phyloP scores from a whole-genome alignment of 2,113 vertebrate genomes.

The Potamarius usumacintae region DNA sequence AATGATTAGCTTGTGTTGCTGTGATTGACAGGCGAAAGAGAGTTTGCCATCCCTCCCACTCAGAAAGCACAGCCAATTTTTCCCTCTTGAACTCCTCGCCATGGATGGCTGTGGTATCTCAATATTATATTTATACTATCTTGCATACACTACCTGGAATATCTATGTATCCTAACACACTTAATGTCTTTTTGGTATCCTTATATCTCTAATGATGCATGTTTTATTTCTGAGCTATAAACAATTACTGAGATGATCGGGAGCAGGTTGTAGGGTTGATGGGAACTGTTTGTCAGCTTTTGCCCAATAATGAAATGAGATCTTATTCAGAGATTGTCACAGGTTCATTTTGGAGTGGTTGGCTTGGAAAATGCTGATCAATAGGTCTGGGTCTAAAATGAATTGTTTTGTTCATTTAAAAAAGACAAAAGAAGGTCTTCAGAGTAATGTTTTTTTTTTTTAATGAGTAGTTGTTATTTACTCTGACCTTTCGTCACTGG shows the following conservation, averaged over 20 bases:
- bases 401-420: neutral
- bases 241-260: neutral
- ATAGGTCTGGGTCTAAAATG: neutral
- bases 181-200: neutral
- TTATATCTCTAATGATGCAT: neutral
- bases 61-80: neutral
- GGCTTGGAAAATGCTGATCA: neutral
- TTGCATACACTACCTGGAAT: neutral
- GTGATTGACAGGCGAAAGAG: neutral
- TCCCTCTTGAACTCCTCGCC: neutral
- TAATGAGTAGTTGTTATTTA: neutral
- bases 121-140: neutral
- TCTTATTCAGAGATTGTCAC: neutral
- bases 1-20: neutral
- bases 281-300: neutral
- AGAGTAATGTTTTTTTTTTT: neutral
- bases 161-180: neutral
- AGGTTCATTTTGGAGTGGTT: neutral
- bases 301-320: slow-evolving; percentile 3
- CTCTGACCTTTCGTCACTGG: neutral
- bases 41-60: neutral
- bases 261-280: neutral
- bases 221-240: neutral
- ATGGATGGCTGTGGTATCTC: no score
- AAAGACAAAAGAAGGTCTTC: neutral